Percentiles rank a stretch among this genome's conserved stretches.
These are phyloP conservation scores for Protaetia brevitarsis DNA, from an alignment of 1,140 invertebrate genomes.

Conservation along the genomic window DNA sequence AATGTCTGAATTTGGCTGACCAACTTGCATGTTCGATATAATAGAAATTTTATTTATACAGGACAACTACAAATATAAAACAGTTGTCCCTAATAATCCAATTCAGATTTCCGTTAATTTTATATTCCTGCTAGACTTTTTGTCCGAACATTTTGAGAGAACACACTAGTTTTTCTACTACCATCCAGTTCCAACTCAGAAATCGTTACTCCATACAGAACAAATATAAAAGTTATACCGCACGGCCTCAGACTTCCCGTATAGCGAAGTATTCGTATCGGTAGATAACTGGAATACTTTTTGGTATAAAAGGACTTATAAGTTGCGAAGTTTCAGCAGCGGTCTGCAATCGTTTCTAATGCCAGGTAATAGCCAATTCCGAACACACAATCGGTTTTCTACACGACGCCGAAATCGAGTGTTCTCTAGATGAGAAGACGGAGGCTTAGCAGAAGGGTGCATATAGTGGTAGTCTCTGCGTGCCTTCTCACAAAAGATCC, in stretches of 20 bases:
- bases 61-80: no score
- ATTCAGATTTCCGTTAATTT: no score
- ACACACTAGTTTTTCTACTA: no score
- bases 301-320: slow-evolving; percentile 15
- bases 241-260: background rate
- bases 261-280: slow-evolving; percentile 1
- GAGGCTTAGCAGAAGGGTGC: no score
- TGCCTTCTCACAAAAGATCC: background rate
- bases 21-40: no score
- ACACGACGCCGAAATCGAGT: slow-evolving; percentile 1
- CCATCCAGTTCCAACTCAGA: no score
- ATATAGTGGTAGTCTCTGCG: background rate
- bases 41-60: no score
- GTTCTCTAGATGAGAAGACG: slow-evolving; percentile 10
- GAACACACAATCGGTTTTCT: slow-evolving; percentile 15
- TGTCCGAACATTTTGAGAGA: no score
- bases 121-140: no score
- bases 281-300: slow-evolving; percentile 2
- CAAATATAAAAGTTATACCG: slow-evolving; percentile 7
- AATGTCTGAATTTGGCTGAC: no score
- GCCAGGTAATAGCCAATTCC: slow-evolving; percentile 17
- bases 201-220: no score
- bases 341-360: background rate
- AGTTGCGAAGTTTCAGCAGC: slow-evolving; percentile 8
- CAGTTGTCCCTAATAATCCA: no score